These are phyloP conservation scores for Drepana arcuata DNA, from an alignment of 1,140 invertebrate species.

Conservation along the genomic window DNA sequence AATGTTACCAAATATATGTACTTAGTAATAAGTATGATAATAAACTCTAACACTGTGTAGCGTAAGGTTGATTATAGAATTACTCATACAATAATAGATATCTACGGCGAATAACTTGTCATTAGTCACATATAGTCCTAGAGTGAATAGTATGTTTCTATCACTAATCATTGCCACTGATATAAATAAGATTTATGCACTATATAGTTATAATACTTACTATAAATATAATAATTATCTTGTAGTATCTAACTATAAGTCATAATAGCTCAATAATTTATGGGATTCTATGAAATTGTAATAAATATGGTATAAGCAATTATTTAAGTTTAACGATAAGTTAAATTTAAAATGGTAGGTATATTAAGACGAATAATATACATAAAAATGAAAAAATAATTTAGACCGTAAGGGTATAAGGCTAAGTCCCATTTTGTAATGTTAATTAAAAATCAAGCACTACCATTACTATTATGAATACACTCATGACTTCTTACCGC, in stretches of 20 bases:
- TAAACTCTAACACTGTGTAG: constrained; percentile 51
- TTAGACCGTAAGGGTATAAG: constrained; percentile 28
- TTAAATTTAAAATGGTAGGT: constrained; percentile 20
- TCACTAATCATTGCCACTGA: constrained; percentile 29
- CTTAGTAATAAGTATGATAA: constrained; percentile 45
- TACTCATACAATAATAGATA: constrained; percentile 52
- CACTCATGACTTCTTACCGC: constrained; percentile 66
- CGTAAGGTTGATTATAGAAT: constrained; percentile 38
- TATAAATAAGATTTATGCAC: constrained; percentile 43
- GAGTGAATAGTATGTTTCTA: constrained; percentile 8
- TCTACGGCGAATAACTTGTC: constrained; percentile 37
- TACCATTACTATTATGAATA: constrained; percentile 63
- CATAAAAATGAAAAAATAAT: constrained; percentile 21
- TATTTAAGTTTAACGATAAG: no score
- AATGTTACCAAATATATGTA: constrained; percentile 39
- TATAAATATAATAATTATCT: constrained; percentile 22
- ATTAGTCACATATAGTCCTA: constrained; percentile 20
- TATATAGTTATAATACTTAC: constrained; percentile 37
- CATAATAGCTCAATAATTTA: constrained; percentile 62
- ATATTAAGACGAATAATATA: constrained; percentile 50
- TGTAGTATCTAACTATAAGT: constrained; percentile 26
- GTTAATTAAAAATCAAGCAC: constrained; percentile 51
- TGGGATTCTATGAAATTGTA: constrained; percentile 44
- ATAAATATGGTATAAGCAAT: constrained; percentile 37
- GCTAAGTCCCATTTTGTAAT: constrained; percentile 67